Evolutionary conservation across 2,888 invertebrate species (phyloP).

Genomic region (Zhuqinia jingwanae): DNA sequence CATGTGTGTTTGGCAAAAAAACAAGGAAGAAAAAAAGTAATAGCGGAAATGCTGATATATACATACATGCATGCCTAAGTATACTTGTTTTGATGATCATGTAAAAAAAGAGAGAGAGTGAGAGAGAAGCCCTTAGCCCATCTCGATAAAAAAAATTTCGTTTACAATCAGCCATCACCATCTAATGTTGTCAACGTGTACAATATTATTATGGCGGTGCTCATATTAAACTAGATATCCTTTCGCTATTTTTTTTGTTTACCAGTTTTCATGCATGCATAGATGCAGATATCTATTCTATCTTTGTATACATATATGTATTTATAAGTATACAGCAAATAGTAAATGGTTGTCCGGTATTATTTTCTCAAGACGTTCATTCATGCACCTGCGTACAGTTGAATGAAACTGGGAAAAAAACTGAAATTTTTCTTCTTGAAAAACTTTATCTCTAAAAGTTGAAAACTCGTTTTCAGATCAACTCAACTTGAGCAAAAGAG

Average conservation of each 20-base stretch:
- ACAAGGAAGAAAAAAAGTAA: no score
- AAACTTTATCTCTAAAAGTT: no score
- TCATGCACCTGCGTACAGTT: conserved; percentile 29
- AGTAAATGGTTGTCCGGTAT: conserved; percentile 1
- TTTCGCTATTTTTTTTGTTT: not conserved
- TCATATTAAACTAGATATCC: conserved; percentile 28
- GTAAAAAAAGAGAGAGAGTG: no score
- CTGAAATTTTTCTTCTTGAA: conserved; percentile 5
- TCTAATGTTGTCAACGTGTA: conserved; percentile 49
- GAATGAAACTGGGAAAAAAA: not conserved
- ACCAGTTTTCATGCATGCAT: not conserved
- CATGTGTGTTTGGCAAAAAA: no score
- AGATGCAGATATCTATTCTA: no score
- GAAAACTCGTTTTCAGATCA: conserved; percentile 12
- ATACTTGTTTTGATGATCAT: no score
- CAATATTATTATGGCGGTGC: conserved; percentile 10
- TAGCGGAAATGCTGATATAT: no score
- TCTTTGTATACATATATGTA: no score
- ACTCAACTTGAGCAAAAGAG: no score
- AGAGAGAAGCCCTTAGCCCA: no score
- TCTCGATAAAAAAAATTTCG: conserved; percentile 60
- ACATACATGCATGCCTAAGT: no score
- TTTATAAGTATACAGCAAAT: no score
- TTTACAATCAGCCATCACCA: conserved; percentile 64
- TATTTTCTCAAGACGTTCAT: not conserved